phyloP scores from a whole-genome alignment of 2,797 vertebrate genomes.

The Coregonus ussuriensis region DNA sequence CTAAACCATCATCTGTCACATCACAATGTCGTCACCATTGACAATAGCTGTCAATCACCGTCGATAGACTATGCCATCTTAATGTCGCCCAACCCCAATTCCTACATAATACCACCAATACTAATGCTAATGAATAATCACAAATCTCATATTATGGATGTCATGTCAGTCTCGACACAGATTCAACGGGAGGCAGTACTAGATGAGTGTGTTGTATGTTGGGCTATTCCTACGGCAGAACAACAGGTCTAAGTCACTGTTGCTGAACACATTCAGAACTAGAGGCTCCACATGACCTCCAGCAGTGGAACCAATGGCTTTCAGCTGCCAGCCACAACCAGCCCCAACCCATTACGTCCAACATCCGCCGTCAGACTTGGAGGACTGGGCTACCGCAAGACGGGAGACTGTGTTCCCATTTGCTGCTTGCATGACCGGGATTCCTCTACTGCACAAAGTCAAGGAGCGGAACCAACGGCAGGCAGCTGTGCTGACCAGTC shows the following conservation, averaged over 20 bases:
- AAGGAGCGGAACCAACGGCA: constrained; percentile 11
- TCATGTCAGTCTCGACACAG: not conserved
- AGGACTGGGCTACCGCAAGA: not conserved
- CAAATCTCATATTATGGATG: not conserved
- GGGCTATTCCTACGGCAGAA: not conserved
- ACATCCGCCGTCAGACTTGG: not conserved
- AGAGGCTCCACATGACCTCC: constrained; percentile 24
- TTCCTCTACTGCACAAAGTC: not conserved
- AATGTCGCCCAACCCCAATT: no score
- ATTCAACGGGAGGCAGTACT: not conserved
- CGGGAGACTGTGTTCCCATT: not conserved
- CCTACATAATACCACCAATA: not conserved
- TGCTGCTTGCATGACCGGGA: constrained; percentile 4
- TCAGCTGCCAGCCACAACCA: constrained; percentile 25
- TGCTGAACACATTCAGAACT: constrained; percentile 9
- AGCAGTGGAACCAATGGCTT: constrained; percentile 43
- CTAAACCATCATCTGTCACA: no score
- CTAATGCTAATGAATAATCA: not conserved
- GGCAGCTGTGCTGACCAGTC: constrained; percentile 16
- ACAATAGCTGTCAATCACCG: no score
- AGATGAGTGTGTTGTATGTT: no score
- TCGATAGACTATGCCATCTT: no score
- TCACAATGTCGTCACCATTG: no score
- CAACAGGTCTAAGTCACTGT: not conserved
- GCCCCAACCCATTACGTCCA: not conserved